Percentiles rank a stretch among this genome's conserved stretches.
Evolutionary conservation across 2,113 vertebrate genomes (phyloP).

Genomic region (Regulus satrapa): DNA sequence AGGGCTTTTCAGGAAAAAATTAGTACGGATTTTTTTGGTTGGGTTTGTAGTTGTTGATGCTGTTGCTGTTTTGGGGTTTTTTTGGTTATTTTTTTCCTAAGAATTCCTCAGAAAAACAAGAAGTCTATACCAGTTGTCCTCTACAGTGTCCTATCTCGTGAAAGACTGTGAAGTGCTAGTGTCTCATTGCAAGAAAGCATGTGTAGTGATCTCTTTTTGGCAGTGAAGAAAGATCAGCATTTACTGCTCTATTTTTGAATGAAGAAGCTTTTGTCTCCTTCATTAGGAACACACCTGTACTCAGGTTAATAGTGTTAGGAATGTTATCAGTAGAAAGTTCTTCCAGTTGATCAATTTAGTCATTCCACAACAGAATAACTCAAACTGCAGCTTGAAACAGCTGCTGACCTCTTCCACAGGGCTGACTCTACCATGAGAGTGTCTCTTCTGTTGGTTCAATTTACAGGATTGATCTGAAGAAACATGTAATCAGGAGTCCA

Average conservation of each 20-base stretch:
- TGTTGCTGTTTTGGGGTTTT: neutral
- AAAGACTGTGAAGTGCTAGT: neutral
- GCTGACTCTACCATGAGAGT: neutral
- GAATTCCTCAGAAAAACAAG: neutral
- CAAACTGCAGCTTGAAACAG: neutral
- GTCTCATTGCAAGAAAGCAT: neutral
- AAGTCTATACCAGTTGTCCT: neutral
- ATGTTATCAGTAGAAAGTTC: neutral
- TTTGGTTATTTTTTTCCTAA: neutral
- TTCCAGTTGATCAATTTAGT: neutral
- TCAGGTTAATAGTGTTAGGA: neutral
- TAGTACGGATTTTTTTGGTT: neutral
- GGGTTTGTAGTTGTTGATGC: neutral
- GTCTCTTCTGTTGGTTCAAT: neutral
- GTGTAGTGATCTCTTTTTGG: neutral
- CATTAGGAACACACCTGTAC: neutral
- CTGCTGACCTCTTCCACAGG: neutral
- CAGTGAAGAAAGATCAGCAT: neutral
- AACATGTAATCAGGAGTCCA: neutral
- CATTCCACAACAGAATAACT: neutral
- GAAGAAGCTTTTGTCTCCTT: neutral
- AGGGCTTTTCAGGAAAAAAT: neutral
- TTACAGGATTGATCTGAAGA: neutral
- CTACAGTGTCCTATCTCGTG: neutral
- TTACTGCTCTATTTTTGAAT: neutral